These are phyloP conservation scores for Euspilapteryx auroguttella DNA, from an alignment of 2,888 invertebrate species.

Conservation along the genomic window DNA sequence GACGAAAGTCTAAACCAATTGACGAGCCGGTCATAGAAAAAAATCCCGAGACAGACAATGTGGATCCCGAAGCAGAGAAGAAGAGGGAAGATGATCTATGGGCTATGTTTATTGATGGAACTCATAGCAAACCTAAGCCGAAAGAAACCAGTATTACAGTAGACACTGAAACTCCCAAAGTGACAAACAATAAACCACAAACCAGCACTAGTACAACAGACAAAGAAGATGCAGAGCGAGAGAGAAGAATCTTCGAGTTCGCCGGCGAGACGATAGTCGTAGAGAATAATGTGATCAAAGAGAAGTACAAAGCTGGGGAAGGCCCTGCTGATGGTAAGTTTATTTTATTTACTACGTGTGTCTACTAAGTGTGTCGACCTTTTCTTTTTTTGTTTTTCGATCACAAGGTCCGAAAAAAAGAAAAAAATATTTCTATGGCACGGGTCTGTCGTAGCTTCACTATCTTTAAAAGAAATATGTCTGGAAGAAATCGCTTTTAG, in stretches of 20 bases:
- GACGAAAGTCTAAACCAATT: slow-evolving; percentile 16
- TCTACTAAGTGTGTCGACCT: too few species aligned
- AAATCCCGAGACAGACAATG: slow-evolving; percentile 16
- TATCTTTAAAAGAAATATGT: too few species aligned
- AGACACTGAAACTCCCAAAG: slow-evolving; percentile 10
- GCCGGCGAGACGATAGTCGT: slow-evolving; percentile 80
- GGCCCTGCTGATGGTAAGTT: slow-evolving; percentile 23
- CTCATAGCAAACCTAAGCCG: slow-evolving; percentile 46
- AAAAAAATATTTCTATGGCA: too few species aligned
- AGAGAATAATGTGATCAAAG: slow-evolving; percentile 39
- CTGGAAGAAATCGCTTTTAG: too few species aligned
- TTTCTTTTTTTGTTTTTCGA: too few species aligned
- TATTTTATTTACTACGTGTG: slow-evolving; percentile 1
- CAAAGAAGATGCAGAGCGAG: slow-evolving; percentile 50
- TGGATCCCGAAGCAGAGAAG: slow-evolving; percentile 66
- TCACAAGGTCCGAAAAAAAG: too few species aligned
- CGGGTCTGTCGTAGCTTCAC: too few species aligned
- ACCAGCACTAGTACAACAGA: slow-evolving; percentile 6
- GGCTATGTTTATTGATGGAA: slow-evolving; percentile 77
- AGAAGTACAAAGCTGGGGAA: slow-evolving; percentile 32
- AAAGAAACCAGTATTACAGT: slow-evolving; percentile 13
- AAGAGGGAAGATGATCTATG: slow-evolving; percentile 75
- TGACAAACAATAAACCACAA: slow-evolving; percentile 9
- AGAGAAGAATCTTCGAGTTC: slow-evolving; percentile 78
- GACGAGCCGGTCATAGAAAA: slow-evolving; percentile 18